Conservation (phyloP, 2,797 vertebrate species). For the Orestias chungarensis region DNA sequence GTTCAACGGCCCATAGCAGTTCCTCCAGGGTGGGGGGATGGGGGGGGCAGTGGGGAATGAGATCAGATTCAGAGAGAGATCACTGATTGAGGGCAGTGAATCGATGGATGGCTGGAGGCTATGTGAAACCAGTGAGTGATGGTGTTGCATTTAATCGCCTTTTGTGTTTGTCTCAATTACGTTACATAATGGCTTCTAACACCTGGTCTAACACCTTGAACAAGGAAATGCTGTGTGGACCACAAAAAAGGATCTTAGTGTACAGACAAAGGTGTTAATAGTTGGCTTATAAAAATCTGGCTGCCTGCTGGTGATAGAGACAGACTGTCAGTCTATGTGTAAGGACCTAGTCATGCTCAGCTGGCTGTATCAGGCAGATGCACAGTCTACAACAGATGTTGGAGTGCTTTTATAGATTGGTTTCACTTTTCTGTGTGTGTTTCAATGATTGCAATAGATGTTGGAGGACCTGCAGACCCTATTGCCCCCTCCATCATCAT, state of each 20-base stretch:
- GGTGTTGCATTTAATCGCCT: constrained; percentile 81
- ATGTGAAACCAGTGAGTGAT: constrained; percentile 76
- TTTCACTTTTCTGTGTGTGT: constrained; percentile 27
- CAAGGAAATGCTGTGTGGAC: constrained; percentile 66
- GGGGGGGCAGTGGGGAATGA: constrained; percentile 65
- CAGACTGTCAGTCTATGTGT: constrained; percentile 54
- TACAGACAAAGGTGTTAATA: constrained; percentile 74
- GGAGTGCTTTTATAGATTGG: constrained; percentile 36
- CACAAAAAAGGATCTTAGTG: constrained; percentile 54
- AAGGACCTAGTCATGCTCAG: constrained; percentile 33
- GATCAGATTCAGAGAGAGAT: constrained; percentile 80
- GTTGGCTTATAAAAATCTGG: constrained; percentile 46
- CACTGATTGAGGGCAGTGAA: constrained; percentile 84
- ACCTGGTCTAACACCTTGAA: constrained; percentile 72
- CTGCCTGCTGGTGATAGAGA: constrained; percentile 49
- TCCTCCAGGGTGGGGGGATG: constrained; percentile 52
- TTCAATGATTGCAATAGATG: constrained; percentile 77
- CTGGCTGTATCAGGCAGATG: constrained; percentile 35
- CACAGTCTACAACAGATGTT: constrained; percentile 35
- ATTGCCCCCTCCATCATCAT: constrained; percentile 94
- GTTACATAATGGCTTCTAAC: constrained; percentile 79
- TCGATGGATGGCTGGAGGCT: constrained; percentile 79
- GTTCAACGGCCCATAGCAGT: constrained; percentile 29
- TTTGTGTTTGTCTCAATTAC: constrained; percentile 84
- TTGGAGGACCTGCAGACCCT: constrained; percentile 92